phyloP scores from a whole-genome alignment of 2,888 invertebrate species.

The Linnaemya tessellans region DNA sequence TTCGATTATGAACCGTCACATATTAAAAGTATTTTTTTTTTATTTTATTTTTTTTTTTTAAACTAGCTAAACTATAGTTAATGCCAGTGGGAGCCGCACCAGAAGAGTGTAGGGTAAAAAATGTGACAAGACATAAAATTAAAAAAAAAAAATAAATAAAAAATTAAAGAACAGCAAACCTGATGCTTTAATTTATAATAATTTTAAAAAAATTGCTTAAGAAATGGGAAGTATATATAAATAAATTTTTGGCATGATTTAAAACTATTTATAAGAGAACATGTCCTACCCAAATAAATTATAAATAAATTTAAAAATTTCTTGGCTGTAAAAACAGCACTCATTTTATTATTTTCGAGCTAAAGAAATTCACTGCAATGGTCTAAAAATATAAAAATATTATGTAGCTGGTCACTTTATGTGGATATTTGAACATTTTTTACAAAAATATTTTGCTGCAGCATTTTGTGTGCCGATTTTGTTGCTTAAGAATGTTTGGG shows the following conservation, averaged over 20 bases:
- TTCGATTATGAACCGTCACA: constrained; percentile 39
- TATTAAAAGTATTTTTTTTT: constrained; percentile 59
- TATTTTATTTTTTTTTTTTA: constrained; percentile 35
- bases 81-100: neutral
- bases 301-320: constrained; percentile 25
- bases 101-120: neutral
- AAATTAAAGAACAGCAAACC: neutral
- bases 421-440: neutral
- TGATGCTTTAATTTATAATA: constrained; percentile 4
- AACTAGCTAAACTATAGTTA: constrained; percentile 38
- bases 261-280: constrained; percentile 48
- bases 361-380: constrained; percentile 3
- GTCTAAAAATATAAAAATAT: constrained; percentile 49
- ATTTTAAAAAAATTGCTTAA: constrained; percentile 55
- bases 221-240: neutral
- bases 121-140: constrained; percentile 11
- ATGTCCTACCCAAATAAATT: constrained; percentile 55
- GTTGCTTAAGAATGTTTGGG: constrained; percentile 29
- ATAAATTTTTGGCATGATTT: constrained; percentile 3
- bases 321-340: neutral
- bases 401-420: constrained; percentile 49
- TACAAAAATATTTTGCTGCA: constrained; percentile 24
- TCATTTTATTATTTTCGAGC: neutral
- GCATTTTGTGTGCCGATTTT: constrained; percentile 2
- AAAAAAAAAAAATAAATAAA: neutral